Base-by-base conservation (phyloP, 1,140 invertebrate genomes). In the Bombus haemorrhoidalis region DNA sequence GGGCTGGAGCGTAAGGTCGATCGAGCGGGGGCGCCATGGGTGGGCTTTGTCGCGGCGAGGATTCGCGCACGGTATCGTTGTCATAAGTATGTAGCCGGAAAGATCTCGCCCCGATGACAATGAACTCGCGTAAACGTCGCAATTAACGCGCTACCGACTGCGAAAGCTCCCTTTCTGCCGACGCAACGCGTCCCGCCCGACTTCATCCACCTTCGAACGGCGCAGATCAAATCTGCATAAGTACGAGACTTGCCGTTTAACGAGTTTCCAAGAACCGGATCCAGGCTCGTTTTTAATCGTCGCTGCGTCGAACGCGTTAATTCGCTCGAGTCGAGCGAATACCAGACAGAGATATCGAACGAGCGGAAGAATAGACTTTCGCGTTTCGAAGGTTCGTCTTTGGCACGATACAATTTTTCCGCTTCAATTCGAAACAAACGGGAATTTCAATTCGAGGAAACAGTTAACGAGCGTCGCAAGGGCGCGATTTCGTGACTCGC, bases 401-500 rank as follows among this genome's bases (percentile, higher is more conserved):
- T 22, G 3, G 18, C 47, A 22, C 47, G 47, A 22, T 53, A 22
- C 1, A 8, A 53, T 53, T 0, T 22, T 53, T 10, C 37, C 37
- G 8, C n/a, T 32, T 66, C 13, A 18, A 34, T 34, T 2, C 12
- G 66, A 68, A n/a, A 68, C 5, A 5, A 37, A 18, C 59, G 28
- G 15, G 15, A 5, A 59, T 28, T 59, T 59, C 57, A 53, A 34
- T 18, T 25, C 5, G 32, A 59, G 3, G 75, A 41, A 62, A 79
- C 10, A n/a, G 10, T 18, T 39, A 69, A 32, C 13, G 66, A 53
- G 34, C 10, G 18, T 15, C 2, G 69, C 41, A 32, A 34, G 88
- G 87, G 89, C 22, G 77, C 76, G 72, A 47, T 39, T 88, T 87
- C 91, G 94, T 93, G 93, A 91, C 91, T 92, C 0, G 90, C 89